Base-by-base conservation (phyloP, 1,140 invertebrate genomes). In the Meteorus sp. region DNA sequence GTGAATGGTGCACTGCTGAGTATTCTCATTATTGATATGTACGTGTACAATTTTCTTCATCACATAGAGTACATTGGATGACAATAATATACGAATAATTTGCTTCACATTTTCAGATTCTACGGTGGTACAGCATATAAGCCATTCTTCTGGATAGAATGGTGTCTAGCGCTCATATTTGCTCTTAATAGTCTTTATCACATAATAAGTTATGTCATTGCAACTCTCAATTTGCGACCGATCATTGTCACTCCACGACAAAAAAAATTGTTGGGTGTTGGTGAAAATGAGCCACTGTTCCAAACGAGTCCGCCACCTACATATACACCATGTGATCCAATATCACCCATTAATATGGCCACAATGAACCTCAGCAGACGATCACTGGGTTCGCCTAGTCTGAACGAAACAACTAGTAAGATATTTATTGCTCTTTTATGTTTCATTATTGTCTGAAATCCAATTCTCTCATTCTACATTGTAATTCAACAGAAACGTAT, bases 21-120 rank as follows among this genome's bases (percentile, higher is more conserved):
- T 15, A 55, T 77, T 43, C 51, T 75, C 1, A 20, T 74, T 0
- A 71, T 73, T 55, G 75, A 77, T 48, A 70, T 77, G 75, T 76
- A 63, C 65, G 66, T 11, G 6, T 50, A 23, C 5, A 0, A 1
- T 48, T 17, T 54, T 47, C 29, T 39, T 22, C 0, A 20, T 23
- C 3, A 55, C 19, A 11, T 17, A 31, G 33, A 48, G 27, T 22
- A 25, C 7, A 39, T 2, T 13, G 6, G 15, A 2, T 25, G 6
- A n/a, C 5, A 7, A 39, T 56, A n/a, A 3, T 53, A 31, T 44
- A 35, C 35, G 39, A 9, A 47, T 35, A 44, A 29, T 29, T 4
- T 5, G 4, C 27, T 41, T 56, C 52, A 23, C 13, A 9, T 52
- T 59, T 54, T 45, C 62, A 76, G 73, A 66, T 48, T 72, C 3